Evolutionary conservation across 2,888 invertebrate species (phyloP), one percentile per base, ranked within the genome.

Genomic region (Drosophila colorata): DNA sequence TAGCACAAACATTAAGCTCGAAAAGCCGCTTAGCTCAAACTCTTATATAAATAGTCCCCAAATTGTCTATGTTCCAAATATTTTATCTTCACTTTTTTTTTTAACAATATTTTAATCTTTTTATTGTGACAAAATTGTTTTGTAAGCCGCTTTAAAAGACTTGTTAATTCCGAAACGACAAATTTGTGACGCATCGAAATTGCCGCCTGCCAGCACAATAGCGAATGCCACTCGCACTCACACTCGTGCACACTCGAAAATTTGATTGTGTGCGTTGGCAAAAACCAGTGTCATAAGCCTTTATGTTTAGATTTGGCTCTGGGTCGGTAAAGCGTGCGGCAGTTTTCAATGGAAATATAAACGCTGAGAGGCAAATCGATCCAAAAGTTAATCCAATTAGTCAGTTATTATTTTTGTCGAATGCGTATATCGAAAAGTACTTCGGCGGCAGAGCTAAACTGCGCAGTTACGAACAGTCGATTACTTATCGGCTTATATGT

Each of bases 131-230:
- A 67, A 79, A 81, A 77, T 79, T 82, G 68, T 69, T 72, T 67
- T 71, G 53, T 82, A 83, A 88, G 86, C 86, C 63, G 70, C 75
- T 88, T 82, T 73, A 25, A 28, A 63, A 72, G 64, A 73, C 72
- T 84, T 85, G 74, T 59, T 71, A 81, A 81, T 79, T 70, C 78
- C 63, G 14, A 63, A 69, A 79, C 68, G 48, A 69, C 66, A 84
- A 64, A 73, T 69, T 72, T 66, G 46, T 61, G 49, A 77, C 60
- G 64, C 74, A 70, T 69, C 35, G 7, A 9, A 28, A 61, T 58
- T 52, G 20, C 28, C 40, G 14, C 38, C 38, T 56, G 48, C 47
- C 8, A 35, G 23, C 60, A 51, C 55, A 63, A 64, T 47, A 44
- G 25, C 51, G 2, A 41, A 49, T 37, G 23, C 33, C 14, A 25